Base-by-base conservation (phyloP, 2,113 vertebrate species). In the Tragelaphus scriptus region DNA sequence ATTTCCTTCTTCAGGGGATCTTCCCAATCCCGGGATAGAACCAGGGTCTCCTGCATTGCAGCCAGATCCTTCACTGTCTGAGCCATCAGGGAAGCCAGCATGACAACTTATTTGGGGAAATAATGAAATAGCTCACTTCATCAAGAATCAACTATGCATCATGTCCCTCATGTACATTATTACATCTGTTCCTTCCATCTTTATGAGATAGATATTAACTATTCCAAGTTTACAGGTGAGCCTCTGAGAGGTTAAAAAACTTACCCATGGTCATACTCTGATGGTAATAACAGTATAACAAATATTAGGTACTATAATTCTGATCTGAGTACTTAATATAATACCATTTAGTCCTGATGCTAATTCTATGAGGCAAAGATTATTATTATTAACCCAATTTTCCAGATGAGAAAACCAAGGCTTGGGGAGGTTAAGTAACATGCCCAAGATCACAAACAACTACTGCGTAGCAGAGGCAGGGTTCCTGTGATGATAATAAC, bases 321-420 rank as follows among this genome's bases (percentile, higher is more conserved):
- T 75, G 40, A 96, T 19, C 53, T 96, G n/a, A 96, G 15, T 23
- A 36, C 19, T 88, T 94, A 85, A 59, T 47, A 19, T n/a, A 87
- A 75, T 13, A 55, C n/a, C 28, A 44, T 9, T 61, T 68, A 84
- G 51, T 59, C 65, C n/a, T 90, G 36, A 58, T 28, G 49, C 17
- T 36, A 95, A 94, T 56, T 36, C 59, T 81, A n/a, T 15, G 53
- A 71, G 3, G 65, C 85, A 85, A 88, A 95, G 49, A n/a, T 95
- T 61, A 88, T 68, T 84, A 75, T 40, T 84, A 75, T n/a, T 65
- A 88, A 79, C 40, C 11, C 75, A 51, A 51, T 89, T 96, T 84
- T 94, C 47, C 79, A 95, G 65, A 68, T 61, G 44, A 95, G 85
- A 21, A 97, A 91, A 85, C 58, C 32, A 53, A 95, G 63, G 40